Percentiles rank a stretch among this genome's conserved stretches.
phyloP scores from a whole-genome alignment of 1,140 invertebrate genomes.

The Paramacrobiotus metropolitanus region DNA sequence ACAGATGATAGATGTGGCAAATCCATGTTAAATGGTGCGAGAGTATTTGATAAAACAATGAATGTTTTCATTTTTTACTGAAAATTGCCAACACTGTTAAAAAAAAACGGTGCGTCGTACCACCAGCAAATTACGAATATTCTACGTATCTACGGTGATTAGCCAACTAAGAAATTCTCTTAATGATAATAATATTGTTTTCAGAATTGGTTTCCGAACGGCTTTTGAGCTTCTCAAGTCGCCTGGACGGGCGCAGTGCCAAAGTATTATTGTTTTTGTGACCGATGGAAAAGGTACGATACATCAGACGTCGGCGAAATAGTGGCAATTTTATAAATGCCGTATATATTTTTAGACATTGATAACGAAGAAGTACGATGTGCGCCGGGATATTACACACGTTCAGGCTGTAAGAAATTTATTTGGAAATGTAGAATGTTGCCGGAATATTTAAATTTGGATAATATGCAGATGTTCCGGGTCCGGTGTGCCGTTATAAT shows the following conservation, averaged over 20 bases:
- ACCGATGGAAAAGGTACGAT: constrained; percentile 22
- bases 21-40: background rate
- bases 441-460: background rate
- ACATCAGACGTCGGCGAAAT: background rate
- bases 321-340: background rate
- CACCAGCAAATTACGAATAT: too few species aligned
- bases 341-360: constrained; percentile 11
- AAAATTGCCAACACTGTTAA: too few species aligned
- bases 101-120: too few species aligned
- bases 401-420: constrained; percentile 18
- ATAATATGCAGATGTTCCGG: constrained; percentile 18
- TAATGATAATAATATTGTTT: too few species aligned
- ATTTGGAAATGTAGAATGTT: background rate
- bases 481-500: constrained; percentile 27
- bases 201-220: constrained; percentile 23
- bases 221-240: constrained; percentile 22
- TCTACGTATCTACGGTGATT: too few species aligned
- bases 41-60: background rate
- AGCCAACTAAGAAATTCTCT: too few species aligned
- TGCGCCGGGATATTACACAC: constrained; percentile 26
- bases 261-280: constrained; percentile 24
- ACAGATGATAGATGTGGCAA: too few species aligned
- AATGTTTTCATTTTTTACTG: constrained; percentile 4
- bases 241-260: constrained; percentile 22
- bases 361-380: constrained; percentile 26